Conservation (phyloP, 2,888 invertebrate species). For the Pheosia tremula region DNA sequence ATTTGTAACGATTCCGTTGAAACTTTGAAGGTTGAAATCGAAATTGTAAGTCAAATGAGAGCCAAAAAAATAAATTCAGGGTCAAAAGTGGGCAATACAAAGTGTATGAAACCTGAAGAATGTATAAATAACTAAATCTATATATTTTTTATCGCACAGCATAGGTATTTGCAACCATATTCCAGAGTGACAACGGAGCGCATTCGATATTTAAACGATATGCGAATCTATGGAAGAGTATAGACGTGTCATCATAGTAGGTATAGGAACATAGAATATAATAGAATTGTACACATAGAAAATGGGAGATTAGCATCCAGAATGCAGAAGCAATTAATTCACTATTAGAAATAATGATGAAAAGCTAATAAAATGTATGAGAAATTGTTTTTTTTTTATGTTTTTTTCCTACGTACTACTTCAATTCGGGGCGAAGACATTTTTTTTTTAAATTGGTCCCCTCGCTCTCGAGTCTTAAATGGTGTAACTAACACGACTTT, state of each 20-base stretch:
- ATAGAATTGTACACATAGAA: background rate
- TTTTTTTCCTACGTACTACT: too few species aligned
- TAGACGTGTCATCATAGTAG: background rate
- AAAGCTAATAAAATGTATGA: too few species aligned
- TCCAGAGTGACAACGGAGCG: background rate
- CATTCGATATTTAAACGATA: background rate
- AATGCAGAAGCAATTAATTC: background rate
- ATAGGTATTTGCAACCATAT: conserved; percentile 28
- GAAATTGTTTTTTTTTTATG: too few species aligned
- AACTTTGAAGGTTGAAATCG: conserved; percentile 45
- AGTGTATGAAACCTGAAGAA: conserved; percentile 28
- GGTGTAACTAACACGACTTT: too few species aligned
- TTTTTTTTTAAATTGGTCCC: too few species aligned
- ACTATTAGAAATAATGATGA: too few species aligned
- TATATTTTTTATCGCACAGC: conserved; percentile 28
- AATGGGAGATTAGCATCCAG: background rate
- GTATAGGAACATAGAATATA: background rate
- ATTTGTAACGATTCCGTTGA: conserved; percentile 24
- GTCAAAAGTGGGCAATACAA: conserved; percentile 33
- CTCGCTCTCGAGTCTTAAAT: too few species aligned
- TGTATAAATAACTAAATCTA: conserved; percentile 32
- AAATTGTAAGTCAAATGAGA: conserved; percentile 58
- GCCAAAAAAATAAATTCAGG: conserved; percentile 40
- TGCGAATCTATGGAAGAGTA: background rate
- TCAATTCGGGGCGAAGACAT: too few species aligned